These are phyloP conservation scores for Atrina japonica DNA, from an alignment of 2,888 invertebrate genomes.

Conservation along the genomic window DNA sequence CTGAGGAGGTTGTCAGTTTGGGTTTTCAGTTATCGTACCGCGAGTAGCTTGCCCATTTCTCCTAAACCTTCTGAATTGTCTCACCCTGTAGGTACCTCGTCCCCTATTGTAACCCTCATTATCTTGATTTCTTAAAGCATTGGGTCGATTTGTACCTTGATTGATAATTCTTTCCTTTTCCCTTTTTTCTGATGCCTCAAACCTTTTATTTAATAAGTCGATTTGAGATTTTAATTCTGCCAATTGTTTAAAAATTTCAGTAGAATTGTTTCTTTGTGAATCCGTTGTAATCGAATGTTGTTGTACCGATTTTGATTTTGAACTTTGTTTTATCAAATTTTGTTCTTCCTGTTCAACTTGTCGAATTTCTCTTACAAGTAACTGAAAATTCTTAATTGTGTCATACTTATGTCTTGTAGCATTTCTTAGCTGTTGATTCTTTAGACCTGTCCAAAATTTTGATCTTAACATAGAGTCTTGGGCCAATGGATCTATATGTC, in stretches of 20 bases:
- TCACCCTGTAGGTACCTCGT: no score
- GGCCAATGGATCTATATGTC: neutral
- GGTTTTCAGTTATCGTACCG: no score
- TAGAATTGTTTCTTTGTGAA: neutral
- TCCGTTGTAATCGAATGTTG: neutral
- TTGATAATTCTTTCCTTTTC: neutral
- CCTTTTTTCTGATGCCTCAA: neutral
- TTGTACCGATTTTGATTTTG: neutral
- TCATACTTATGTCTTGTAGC: slow-evolving; percentile 23
- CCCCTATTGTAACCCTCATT: neutral
- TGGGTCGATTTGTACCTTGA: no score
- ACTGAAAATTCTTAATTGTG: slow-evolving; percentile 13
- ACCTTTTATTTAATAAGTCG: neutral
- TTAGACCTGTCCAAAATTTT: slow-evolving; percentile 18
- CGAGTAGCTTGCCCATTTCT: no score
- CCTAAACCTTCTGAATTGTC: no score
- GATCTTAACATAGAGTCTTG: slow-evolving; percentile 16
- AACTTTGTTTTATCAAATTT: neutral
- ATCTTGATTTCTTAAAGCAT: no score
- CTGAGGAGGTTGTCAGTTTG: no score
- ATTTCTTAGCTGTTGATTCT: neutral
- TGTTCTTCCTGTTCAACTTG: slow-evolving; percentile 2
- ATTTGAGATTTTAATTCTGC: neutral
- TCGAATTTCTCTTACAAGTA: slow-evolving; percentile 6
- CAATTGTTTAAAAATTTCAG: neutral